Evolutionary conservation across 2,888 invertebrate genomes (phyloP), one percentile per base, ranked within the genome.

Genomic region (Ditylenchus weischeri): DNA sequence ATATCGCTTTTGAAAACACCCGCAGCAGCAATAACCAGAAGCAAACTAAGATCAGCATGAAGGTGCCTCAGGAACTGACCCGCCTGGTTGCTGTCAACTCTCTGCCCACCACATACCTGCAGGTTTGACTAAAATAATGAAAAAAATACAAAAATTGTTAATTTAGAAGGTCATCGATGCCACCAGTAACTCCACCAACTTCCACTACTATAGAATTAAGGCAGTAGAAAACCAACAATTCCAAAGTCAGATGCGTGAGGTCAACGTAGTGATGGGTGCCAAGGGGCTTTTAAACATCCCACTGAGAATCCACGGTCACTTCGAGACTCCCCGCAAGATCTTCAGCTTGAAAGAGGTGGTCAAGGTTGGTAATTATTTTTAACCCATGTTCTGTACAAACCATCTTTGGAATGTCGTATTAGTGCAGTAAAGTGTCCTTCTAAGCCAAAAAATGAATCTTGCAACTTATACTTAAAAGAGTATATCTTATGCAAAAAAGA

Each of bases 291-390:
- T 70, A 21, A 51, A 50, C 64, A 62, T 61, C 43, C 68, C 71
- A 21, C 38, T 76, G 65, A 61, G 65, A 48, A 63, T 75, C 64
- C 64, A 65, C 62, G 73, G 76, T 62, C 72, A 74, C 64, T 51
- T 71, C 63, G 69, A 74, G 67, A 66, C 60, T 11, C 66, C 62
- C 13, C 19, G 47, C 10, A 36, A 47, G n/a, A 11, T 66, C 36
- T 38, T 21, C 62, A 48, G 29, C 18, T 21, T 65, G 58, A 21
- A 50, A 21, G 48, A 66, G 10, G 29, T 68, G 21, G 29, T 67
- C 15, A 63, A 74, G 38, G 38, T 70, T n/a, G 18, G 43, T 54
- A 38, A 72, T 54, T 51, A n/a, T n/a, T n/a, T n/a, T n/a, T n/a
- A n/a, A n/a, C n/a, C n/a, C n/a, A n/a, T n/a, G n/a, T n/a, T n/a